phyloP scores from a whole-genome alignment of 2,888 invertebrate species.

The Pseudococcus jackbeardsleyi region DNA sequence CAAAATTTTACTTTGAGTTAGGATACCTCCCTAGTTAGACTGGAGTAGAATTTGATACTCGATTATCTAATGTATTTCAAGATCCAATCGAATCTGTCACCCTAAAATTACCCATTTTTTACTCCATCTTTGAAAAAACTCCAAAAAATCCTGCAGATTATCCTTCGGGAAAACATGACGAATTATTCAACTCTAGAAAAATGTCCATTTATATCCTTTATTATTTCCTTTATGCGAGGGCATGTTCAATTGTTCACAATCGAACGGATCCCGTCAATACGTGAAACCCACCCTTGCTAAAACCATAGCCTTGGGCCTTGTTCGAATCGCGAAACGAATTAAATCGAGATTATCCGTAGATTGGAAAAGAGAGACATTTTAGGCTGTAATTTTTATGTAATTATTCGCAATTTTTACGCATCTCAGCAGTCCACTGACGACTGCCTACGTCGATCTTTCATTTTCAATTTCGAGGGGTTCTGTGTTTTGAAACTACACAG shows the following conservation, averaged over 20 bases:
- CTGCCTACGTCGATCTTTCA: background rate
- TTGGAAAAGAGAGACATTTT: background rate
- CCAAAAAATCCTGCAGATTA: background rate
- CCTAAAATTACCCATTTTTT: too few species aligned
- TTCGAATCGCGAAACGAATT: conserved; percentile 14
- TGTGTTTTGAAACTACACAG: background rate
- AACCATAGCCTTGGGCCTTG: background rate
- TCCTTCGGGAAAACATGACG: background rate
- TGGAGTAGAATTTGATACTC: too few species aligned
- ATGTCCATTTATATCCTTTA: conserved; percentile 24
- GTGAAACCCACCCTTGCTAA: background rate
- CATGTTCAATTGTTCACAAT: background rate
- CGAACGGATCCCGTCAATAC: background rate
- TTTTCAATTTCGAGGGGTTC: background rate
- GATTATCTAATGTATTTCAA: too few species aligned
- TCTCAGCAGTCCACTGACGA: background rate
- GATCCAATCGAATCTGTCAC: too few species aligned
- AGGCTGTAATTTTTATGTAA: conserved; percentile 2
- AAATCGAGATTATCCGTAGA: conserved; percentile 26
- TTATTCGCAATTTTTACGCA: conserved; percentile 44
- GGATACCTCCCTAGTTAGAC: too few species aligned
- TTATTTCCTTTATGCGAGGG: conserved; percentile 4
- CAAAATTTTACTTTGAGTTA: too few species aligned
- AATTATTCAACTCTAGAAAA: background rate
- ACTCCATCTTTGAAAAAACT: too few species aligned